phyloP scores from a whole-genome alignment of 2,113 vertebrate species.

The Etheostoma cragini region DNA sequence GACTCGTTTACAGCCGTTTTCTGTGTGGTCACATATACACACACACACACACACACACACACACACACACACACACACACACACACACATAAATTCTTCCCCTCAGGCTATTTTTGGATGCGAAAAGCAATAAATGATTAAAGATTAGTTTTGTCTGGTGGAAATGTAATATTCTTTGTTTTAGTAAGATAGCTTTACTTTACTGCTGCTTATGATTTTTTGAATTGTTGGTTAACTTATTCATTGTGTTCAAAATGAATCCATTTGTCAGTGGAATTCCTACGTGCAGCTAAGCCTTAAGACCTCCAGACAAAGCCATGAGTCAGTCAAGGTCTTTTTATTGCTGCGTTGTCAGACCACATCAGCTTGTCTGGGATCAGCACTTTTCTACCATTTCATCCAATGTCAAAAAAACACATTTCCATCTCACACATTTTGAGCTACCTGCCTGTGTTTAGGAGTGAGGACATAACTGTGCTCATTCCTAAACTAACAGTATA shows the following conservation, averaged over 20 bases:
- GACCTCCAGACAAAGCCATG: conserved; percentile 52
- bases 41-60: conserved; percentile 12
- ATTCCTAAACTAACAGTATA: conserved; percentile 18
- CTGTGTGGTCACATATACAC: conserved; percentile 1
- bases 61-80: conserved; percentile 13
- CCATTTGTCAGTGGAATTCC: not conserved
- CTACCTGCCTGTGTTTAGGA: conserved; percentile 32
- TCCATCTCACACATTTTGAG: conserved; percentile 21
- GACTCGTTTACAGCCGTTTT: conserved; percentile 57
- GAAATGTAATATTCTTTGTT: not conserved
- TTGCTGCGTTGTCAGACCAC: conserved; percentile 55
- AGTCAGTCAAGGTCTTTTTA: conserved; percentile 62
- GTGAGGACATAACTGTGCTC: not conserved
- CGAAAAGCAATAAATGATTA: conserved; percentile 6
- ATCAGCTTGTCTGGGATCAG: conserved; percentile 54
- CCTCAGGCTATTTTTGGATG: conserved; percentile 28
- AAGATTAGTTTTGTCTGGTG: not conserved
- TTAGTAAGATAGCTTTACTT: not conserved
- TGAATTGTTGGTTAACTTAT: not conserved
- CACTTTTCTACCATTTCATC: conserved; percentile 64
- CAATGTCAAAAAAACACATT: conserved; percentile 28
- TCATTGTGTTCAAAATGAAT: not conserved
- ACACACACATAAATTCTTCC: conserved; percentile 41
- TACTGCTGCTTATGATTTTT: not conserved
- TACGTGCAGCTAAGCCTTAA: conserved; percentile 25